Evolutionary conservation across 2,113 vertebrate genomes (phyloP), one percentile per base, ranked within the genome.

Genomic region (Oncorhynchus clarkii): DNA sequence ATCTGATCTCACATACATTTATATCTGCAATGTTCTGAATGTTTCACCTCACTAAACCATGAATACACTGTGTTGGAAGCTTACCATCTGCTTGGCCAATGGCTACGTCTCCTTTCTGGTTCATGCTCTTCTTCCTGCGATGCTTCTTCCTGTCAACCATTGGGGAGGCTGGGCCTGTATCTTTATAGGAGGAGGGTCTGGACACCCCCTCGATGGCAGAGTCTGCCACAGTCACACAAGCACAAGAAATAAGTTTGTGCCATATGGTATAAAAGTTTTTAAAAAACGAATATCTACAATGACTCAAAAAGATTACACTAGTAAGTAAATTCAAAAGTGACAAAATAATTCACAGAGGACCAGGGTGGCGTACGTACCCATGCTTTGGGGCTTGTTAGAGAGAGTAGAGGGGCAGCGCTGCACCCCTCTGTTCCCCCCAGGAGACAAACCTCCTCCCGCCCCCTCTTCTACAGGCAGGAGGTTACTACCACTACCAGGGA

Each of bases 31-130:
- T 51, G 49, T 16, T 54, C 51, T 54, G 51, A 51, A 51, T 39
- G 8, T 39, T 39, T 39, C 39, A 39, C 39, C 39, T 39, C 39
- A 39, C 39, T 39, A 39, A 39, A 39, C 39, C 9, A 9, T 45
- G 39, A 8, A 18, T 54, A 54, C 51, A 54, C 51, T 59, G 12
- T 72, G 26, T 8, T 3, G 20, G 5, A 26, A 22, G 14, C 92
- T 91, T 90, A 98, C 96, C 96, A 88, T 97, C 96, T 0, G 96
- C 96, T 88, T 96, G 96, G 18, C 95, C 96, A 0, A 91, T 72
- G 0, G 94, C 89, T 16, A 95, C 79, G 73, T 98, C 96, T 0
- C 96, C 96, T 90, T 96, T 97, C 0, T 95, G 95, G 1, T 95
- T 96, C 67, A 83, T 89, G 90, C 95, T 88, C 81, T 98, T 98